Conservation (phyloP, 2,888 invertebrate species). For the Papilio protenor region DNA sequence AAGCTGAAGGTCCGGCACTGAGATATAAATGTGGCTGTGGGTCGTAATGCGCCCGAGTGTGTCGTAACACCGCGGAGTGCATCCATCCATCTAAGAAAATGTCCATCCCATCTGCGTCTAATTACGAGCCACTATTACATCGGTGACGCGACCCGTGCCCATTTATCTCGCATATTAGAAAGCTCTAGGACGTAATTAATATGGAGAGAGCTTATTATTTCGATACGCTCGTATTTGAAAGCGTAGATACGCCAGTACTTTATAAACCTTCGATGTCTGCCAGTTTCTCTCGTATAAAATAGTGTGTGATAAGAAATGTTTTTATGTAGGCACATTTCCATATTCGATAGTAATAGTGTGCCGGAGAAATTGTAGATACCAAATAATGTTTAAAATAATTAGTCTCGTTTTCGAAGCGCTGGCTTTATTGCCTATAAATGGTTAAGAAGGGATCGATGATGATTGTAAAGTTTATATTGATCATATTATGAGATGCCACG, state of each 20-base stretch:
- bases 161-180: constrained; percentile 73
- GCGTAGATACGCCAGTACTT: constrained; percentile 64
- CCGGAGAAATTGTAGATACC: constrained; percentile 41
- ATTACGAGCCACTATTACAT: constrained; percentile 65
- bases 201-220: constrained; percentile 79
- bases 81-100: constrained; percentile 67
- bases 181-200: constrained; percentile 79
- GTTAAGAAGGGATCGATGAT: constrained; percentile 20
- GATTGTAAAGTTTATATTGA: constrained; percentile 19
- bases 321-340: constrained; percentile 46
- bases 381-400: constrained; percentile 39
- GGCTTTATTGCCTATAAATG: constrained; percentile 30
- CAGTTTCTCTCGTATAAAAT: constrained; percentile 65
- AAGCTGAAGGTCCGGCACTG: constrained; percentile 32
- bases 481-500: constrained; percentile 13
- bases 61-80: constrained; percentile 60
- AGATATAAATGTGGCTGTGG: constrained; percentile 49
- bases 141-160: constrained; percentile 56
- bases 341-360: constrained; percentile 49
- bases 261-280: constrained; percentile 68
- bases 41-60: constrained; percentile 51
- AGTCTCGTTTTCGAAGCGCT: constrained; percentile 29
- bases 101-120: constrained; percentile 61
- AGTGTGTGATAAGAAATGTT: constrained; percentile 60
- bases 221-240: constrained; percentile 62